Evolutionary conservation across 2,113 vertebrate genomes (phyloP).

Genomic region (Macrotis lagotis): DNA sequence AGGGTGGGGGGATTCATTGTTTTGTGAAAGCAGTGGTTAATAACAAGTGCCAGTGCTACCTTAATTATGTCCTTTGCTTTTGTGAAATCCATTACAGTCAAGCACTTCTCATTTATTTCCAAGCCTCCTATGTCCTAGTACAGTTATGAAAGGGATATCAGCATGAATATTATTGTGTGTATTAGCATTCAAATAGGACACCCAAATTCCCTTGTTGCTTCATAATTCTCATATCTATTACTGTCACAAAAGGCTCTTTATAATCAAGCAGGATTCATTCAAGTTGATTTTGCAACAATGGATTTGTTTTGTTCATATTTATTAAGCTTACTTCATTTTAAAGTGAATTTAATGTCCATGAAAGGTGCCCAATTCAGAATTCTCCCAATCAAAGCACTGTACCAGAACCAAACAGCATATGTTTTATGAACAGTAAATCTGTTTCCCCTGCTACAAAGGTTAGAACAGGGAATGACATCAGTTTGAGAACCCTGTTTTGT

Average conservation of each 20-base stretch:
- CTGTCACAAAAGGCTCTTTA: background rate
- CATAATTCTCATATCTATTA: conserved; percentile 27
- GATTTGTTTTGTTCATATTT: background rate
- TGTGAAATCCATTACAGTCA: conserved; percentile 6
- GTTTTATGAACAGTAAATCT: background rate
- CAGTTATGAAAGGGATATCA: conserved; percentile 37
- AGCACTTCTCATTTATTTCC: conserved; percentile 15
- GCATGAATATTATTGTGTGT: background rate
- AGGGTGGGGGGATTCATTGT: background rate
- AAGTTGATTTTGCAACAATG: conserved; percentile 16
- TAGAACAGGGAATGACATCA: background rate
- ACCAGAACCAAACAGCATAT: background rate
- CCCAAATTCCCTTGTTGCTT: background rate
- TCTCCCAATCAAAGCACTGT: background rate
- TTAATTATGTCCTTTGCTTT: conserved; percentile 19
- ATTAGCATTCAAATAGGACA: conserved; percentile 39
- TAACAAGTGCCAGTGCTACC: background rate
- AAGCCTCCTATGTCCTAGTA: conserved; percentile 14
- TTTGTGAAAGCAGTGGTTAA: background rate
- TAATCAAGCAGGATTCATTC: conserved; percentile 35
- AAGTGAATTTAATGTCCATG: conserved; percentile 18
- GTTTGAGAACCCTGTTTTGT: background rate
- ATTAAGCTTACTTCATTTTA: conserved; percentile 24
- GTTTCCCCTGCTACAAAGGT: background rate
- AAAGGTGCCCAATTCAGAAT: background rate